A percentile compares a stretch with the other conserved stretches of the same genome.
These are phyloP conservation scores for Bothrops jararaca DNA, from an alignment of 2,113 vertebrate genomes.

Conservation along the genomic window DNA sequence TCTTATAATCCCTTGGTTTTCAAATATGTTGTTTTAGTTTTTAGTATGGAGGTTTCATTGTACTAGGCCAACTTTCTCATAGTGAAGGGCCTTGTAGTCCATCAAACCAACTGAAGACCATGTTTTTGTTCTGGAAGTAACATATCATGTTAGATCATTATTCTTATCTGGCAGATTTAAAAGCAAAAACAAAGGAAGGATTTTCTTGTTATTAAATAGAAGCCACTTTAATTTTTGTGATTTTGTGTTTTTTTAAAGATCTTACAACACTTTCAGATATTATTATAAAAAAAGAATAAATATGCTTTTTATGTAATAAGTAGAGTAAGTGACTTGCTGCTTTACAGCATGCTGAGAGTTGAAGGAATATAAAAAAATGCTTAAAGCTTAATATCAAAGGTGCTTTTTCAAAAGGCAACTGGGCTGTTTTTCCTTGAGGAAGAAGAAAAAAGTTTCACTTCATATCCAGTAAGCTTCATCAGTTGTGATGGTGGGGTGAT, in stretches of 20 bases:
- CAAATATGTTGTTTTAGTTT: conserved; percentile 63
- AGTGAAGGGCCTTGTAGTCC: conserved; percentile 43
- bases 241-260: conserved; percentile 69
- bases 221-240: conserved; percentile 73
- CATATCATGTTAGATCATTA: conserved; percentile 62
- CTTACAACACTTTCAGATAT: conserved; percentile 72
- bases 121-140: conserved; percentile 58
- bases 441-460: background rate
- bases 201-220: conserved; percentile 71
- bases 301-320: conserved; percentile 59
- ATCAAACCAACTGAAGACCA: conserved; percentile 48
- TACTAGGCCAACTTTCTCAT: conserved; percentile 50
- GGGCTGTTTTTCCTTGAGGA: background rate
- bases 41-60: conserved; percentile 59
- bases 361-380: background rate
- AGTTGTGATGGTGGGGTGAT: background rate
- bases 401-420: background rate
- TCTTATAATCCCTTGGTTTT: conserved; percentile 57
- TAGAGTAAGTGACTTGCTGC: conserved; percentile 12
- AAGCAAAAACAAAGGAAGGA: background rate
- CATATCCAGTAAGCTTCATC: background rate
- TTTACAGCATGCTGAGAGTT: background rate
- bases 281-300: conserved; percentile 86
- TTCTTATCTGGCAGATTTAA: conserved; percentile 61
- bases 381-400: background rate